Evolutionary conservation across 2,113 vertebrate species (phyloP).

Genomic region (Camelus bactrianus): DNA sequence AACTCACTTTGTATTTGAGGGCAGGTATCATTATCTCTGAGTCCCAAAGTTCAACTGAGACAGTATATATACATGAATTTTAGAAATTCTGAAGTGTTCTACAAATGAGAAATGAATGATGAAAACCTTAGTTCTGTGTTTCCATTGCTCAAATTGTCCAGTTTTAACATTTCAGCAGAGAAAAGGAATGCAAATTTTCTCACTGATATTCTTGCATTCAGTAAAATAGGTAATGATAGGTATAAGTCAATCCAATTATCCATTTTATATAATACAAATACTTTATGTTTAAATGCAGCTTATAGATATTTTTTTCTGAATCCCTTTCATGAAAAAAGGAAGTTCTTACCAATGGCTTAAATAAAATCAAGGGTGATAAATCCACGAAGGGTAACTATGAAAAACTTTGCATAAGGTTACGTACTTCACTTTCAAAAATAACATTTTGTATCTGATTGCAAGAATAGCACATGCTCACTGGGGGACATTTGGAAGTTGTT

Average conservation of each 20-base stretch:
- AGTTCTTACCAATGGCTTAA: neutral
- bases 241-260: neutral
- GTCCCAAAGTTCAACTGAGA: neutral
- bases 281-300: neutral
- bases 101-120: neutral
- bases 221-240: neutral
- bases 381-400: neutral
- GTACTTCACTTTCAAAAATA: neutral
- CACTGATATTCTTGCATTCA: neutral
- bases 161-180: neutral
- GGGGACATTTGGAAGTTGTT: neutral
- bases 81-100: conserved; percentile 13
- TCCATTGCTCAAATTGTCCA: neutral
- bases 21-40: neutral
- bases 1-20: neutral
- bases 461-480: neutral
- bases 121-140: neutral
- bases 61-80: neutral
- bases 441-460: neutral
- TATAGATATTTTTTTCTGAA: conserved; percentile 39
- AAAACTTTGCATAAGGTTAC: neutral
- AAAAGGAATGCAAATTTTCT: neutral
- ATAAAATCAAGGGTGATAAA: conserved; percentile 47
- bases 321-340: neutral
- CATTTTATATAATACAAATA: neutral